Evolutionary conservation across 2,888 invertebrate genomes (phyloP).

Genomic region (Diarsia dahlii): DNA sequence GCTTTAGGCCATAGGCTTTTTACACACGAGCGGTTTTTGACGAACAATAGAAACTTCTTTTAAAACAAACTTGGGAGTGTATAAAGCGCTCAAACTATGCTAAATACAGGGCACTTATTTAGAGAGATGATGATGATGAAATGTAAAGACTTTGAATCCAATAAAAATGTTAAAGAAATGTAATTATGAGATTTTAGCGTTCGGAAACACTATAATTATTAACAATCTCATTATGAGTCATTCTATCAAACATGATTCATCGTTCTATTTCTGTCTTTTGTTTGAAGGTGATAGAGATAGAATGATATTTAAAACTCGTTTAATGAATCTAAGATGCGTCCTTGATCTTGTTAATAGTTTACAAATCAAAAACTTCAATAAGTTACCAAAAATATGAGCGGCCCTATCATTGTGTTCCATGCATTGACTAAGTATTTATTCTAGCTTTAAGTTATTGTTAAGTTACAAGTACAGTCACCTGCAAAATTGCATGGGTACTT

Average conservation of each 20-base stretch:
- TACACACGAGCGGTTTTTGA: neutral
- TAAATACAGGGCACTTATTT: neutral
- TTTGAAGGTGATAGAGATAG: neutral
- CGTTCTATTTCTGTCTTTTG: neutral
- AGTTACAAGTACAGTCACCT: constrained; percentile 20
- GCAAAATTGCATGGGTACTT: too few relatives aligned
- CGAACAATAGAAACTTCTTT: neutral
- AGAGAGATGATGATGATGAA: neutral
- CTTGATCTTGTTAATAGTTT: neutral
- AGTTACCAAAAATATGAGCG: constrained; percentile 75
- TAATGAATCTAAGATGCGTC: neutral
- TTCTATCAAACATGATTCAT: too few relatives aligned
- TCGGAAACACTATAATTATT: neutral
- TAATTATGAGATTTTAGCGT: neutral
- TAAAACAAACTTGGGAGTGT: neutral
- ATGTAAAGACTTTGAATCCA: neutral
- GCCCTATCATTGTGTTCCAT: constrained; percentile 77
- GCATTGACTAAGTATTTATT: constrained; percentile 85
- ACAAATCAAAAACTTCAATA: constrained; percentile 54
- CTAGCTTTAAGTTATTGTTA: constrained; percentile 76
- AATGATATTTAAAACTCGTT: neutral
- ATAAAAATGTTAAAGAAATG: neutral
- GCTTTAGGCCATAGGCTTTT: neutral
- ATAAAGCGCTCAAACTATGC: neutral
- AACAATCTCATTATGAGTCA: neutral